phyloP scores from a whole-genome alignment of 2,888 invertebrate genomes.

The Dryocosmus kuriphilus region DNA sequence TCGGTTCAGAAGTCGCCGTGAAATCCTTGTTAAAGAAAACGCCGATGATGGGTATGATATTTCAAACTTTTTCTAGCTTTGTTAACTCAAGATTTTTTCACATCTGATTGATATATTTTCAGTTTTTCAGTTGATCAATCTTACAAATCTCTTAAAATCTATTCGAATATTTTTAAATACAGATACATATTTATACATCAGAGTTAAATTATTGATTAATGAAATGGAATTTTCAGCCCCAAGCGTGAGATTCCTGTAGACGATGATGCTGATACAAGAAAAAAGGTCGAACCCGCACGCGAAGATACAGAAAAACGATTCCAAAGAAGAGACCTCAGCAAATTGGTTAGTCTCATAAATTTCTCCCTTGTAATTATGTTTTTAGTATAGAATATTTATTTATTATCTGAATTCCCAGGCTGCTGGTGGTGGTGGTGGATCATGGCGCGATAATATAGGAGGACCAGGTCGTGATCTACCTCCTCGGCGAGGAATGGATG shows the following conservation, averaged over 20 bases:
- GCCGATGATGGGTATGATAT: slow-evolving; percentile 12
- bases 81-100: neutral
- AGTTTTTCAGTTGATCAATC: no score
- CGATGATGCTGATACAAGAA: slow-evolving; percentile 9
- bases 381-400: neutral
- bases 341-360: slow-evolving; percentile 50
- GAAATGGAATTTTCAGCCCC: neutral
- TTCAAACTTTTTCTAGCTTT: neutral
- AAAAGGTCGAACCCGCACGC: slow-evolving; percentile 22
- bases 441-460: slow-evolving; percentile 42
- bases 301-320: slow-evolving; percentile 48
- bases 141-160: no score
- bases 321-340: slow-evolving; percentile 50
- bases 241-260: neutral
- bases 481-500: slow-evolving; percentile 24
- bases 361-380: neutral
- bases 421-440: slow-evolving; percentile 37
- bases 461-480: slow-evolving; percentile 35
- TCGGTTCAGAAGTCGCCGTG: neutral
- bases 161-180: no score
- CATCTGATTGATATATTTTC: no score
- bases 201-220: neutral
- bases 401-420: slow-evolving; percentile 13
- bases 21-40: slow-evolving; percentile 4
- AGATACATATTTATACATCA: no score